Conservation (phyloP, 2,113 vertebrate species). For the Cettia cetti region DNA sequence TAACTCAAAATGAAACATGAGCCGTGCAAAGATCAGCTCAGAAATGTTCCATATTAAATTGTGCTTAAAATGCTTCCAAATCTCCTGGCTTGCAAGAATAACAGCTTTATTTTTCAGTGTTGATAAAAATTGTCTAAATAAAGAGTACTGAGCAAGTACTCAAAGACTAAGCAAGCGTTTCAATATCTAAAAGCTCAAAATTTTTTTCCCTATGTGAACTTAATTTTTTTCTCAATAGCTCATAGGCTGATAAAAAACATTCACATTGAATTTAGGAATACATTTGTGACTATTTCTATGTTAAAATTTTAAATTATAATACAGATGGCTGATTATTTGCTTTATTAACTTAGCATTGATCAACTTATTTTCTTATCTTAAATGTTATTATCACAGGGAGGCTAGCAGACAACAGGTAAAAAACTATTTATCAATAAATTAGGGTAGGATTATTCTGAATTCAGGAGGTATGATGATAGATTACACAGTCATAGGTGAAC, state of each 20-base stretch:
- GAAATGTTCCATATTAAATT: neutral
- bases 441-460: neutral
- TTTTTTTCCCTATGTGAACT: neutral
- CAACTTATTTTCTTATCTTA: neutral
- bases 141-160: neutral
- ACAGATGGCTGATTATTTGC: neutral
- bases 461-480: neutral
- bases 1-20: neutral
- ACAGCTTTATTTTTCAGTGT: neutral
- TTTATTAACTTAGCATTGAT: neutral
- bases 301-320: neutral
- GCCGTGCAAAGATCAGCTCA: neutral
- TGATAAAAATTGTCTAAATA: neutral
- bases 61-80: neutral
- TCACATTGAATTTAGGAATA: neutral
- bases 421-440: neutral
- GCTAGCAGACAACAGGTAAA: neutral
- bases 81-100: neutral
- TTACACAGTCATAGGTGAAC: neutral
- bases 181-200: neutral
- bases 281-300: neutral
- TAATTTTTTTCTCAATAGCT: neutral
- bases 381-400: neutral
- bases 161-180: neutral
- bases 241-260: neutral